Base-by-base conservation (phyloP, 2,888 invertebrate genomes). In the Thereva nobilitata region DNA sequence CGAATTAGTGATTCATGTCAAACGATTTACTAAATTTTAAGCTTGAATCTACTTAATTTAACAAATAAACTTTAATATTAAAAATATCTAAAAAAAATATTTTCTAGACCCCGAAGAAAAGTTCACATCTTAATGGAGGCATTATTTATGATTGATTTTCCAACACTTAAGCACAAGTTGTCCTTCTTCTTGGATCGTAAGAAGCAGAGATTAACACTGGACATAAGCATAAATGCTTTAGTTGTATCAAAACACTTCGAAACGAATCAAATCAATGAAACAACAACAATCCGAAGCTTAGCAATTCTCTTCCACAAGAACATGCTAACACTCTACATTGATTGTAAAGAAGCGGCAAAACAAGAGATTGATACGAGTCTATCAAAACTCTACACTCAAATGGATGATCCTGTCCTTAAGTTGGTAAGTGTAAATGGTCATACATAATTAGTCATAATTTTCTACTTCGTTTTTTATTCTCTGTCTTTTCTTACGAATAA, bases 121-220 rank as follows among this genome's bases (percentile, higher is more conserved):
- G 64, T 80, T 59, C 80, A 80, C 69, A 81, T 81, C 64, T 77
- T 80, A 4, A 79, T 81, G 57, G 81, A 81, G 70, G 81, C 81
- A 0, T 73, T 81, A n/a, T 81, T 81, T 57, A 79, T 81, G 80
- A 80, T 81, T 59, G 81, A 81, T 67, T 81, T 81, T 64, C 81
- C 81, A 64, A 78, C 77, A 57, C 66, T 80, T 41, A 80, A 81
- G 71, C 80, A 81, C 55, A 79, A 81, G 74, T 79, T 81, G 76
- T 80, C 81, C 54, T 81, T 81, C 70, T 81, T 80, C 68, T 72
- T 81, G 74, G 81, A 81, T 71, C 80, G 81, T 38, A 80, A 80
- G 66, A 78, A 80, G 68, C 80, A 80, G 64, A 75, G 77, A 1
- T 77, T 81, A 1, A 78, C 81, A 0, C 70, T 81, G 38, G 81